Percentiles rank a stretch among this genome's conserved stretches.
Evolutionary conservation across 2,888 invertebrate genomes (phyloP).

Genomic region (Scaptodrosophila latifasciaeformis): DNA sequence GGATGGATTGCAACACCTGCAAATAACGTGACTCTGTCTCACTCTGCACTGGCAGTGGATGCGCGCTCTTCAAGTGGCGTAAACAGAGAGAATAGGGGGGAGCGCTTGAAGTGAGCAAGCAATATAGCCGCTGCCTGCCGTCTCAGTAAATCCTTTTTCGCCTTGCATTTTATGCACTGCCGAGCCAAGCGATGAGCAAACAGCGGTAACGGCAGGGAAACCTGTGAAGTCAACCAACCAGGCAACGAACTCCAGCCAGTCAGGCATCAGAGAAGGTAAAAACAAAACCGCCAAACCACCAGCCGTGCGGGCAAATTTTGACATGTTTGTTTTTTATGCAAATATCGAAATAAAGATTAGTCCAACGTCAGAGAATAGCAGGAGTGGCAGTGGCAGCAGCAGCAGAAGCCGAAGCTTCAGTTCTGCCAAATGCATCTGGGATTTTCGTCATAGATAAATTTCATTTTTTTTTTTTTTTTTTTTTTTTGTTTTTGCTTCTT

Average conservation of each 20-base stretch:
- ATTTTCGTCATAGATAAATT: constrained; percentile 41
- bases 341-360: constrained; percentile 65
- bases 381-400: neutral
- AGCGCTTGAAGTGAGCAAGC: too few species aligned
- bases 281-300: constrained; percentile 18
- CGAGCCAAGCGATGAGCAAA: constrained; percentile 10
- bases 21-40: constrained; percentile 68
- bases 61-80: too few species aligned
- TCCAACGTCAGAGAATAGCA: constrained; percentile 7
- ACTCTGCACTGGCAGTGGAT: constrained; percentile 23
- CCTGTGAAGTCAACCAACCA: too few species aligned
- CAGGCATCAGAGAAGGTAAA: neutral
- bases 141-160: constrained; percentile 50
- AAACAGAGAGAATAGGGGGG: constrained; percentile 1
- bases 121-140: neutral
- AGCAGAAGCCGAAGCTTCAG: neutral
- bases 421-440: constrained; percentile 6
- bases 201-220: neutral
- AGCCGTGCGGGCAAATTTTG: constrained; percentile 8
- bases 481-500: too few species aligned
- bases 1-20: constrained; percentile 70
- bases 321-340: constrained; percentile 43
- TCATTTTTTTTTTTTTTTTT: constrained; percentile 34
- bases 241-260: neutral
- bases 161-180: constrained; percentile 56